Base-by-base conservation (phyloP, 2,888 invertebrate species). In the Ceriagrion tenellum region DNA sequence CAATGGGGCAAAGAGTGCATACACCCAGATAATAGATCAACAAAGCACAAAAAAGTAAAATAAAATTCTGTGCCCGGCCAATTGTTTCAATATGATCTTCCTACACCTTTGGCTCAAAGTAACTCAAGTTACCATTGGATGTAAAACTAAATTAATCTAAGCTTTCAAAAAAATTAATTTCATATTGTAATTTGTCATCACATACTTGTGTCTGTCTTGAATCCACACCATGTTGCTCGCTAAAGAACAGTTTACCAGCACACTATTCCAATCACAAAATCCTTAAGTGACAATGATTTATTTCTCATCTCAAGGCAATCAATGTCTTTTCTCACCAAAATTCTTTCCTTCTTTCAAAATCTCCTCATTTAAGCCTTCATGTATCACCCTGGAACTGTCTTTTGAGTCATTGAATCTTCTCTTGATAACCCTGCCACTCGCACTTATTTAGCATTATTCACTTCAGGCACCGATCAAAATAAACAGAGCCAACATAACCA, bases 391-490 rank as follows among this genome's bases (percentile, higher is more conserved):
- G 93, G 93, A 93, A 93, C 93, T 69, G 93, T 93, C 69, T 69
- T 93, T 69, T 74, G 40, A 69, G 93, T 93, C 69, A 93, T 91
- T 40, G 63, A 63, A 91, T 69, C 69, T 93, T 69, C 69, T 93
- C 74, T 93, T 74, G 93, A 93, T 63, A 93, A 47, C 93, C 47
- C 69, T 93, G 69, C 81, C 93, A 93, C 93, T 74, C n/a, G 13
- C 93, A 93, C 93, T 69, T n/a, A 47, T 69, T 56, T 55, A 81
- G 13, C 81, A 47, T 74, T 16, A 69, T 93, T 99, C 98, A 99
- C 98, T 99, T 99, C 97, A 99, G 98, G 98, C 99, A 99, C 96
- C 99, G 98, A 97, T 99, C 99, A 97, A 99, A 99, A 97, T 99
- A 99, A 96, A 98, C 98, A 96, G 98, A 98, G 96, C 99, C 99